Evolutionary conservation across 2,113 vertebrate species (phyloP).

Genomic region (Castor canadensis): DNA sequence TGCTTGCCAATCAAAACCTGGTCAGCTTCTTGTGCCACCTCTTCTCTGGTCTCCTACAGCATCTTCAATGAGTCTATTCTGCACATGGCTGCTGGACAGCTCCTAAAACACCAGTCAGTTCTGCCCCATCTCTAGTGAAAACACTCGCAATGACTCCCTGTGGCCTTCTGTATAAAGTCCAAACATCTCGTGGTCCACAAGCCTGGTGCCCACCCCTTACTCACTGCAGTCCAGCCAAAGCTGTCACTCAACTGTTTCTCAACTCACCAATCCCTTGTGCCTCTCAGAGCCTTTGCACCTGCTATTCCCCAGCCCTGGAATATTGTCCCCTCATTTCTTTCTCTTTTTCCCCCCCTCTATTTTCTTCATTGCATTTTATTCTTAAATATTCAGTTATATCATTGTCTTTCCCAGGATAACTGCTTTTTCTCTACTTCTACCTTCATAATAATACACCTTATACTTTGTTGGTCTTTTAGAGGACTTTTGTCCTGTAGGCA

Average conservation of each 20-base stretch:
- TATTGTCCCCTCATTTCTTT: neutral
- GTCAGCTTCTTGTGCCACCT: no score
- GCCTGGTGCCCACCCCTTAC: neutral
- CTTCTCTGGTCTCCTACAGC: neutral
- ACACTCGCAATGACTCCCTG: neutral
- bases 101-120: neutral
- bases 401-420: neutral
- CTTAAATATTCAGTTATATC: neutral
- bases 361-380: neutral
- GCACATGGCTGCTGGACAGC: fast-evolving
- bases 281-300: neutral
- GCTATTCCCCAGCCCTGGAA: neutral
- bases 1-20: neutral
- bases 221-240: no score
- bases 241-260: neutral
- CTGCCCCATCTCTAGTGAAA: neutral
- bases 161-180: neutral
- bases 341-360: neutral
- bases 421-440: neutral
- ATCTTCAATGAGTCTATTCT: neutral
- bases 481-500: no score
- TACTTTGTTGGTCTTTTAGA: neutral
- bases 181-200: neutral
- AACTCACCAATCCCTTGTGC: neutral
- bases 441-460: neutral